These are phyloP conservation scores for Hyppa rectilinea DNA, from an alignment of 2,888 invertebrate species.

Conservation along the genomic window DNA sequence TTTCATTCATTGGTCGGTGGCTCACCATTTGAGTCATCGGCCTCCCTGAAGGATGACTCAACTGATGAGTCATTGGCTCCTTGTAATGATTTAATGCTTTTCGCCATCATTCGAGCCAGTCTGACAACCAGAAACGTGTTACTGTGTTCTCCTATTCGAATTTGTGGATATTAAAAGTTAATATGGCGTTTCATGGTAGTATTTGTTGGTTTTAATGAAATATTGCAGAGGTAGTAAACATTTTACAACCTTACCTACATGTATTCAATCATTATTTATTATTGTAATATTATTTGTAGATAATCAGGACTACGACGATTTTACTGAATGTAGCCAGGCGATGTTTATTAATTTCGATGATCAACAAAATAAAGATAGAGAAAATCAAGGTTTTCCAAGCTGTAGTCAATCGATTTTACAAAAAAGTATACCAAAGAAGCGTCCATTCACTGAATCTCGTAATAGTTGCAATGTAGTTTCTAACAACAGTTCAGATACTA, in stretches of 20 bases:
- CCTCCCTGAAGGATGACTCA: too few species aligned
- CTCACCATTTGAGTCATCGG: too few species aligned
- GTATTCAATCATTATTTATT: slow-evolving; percentile 23
- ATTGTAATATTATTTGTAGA: slow-evolving; percentile 18
- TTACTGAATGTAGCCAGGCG: slow-evolving; percentile 21
- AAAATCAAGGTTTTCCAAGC: slow-evolving; percentile 23
- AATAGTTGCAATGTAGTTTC: slow-evolving; percentile 14
- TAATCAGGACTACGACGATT: slow-evolving; percentile 23
- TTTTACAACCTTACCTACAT: slow-evolving; percentile 22
- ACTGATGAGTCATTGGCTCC: too few species aligned
- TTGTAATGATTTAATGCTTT: too few species aligned
- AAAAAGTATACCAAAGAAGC: slow-evolving; percentile 20
- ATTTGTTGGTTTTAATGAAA: slow-evolving; percentile 22
- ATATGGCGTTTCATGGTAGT: slow-evolving; percentile 24
- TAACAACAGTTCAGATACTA: slow-evolving; percentile 10
- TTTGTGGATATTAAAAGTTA: slow-evolving; percentile 26
- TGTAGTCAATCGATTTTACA: slow-evolving; percentile 19
- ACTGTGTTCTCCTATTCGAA: slow-evolving; percentile 25
- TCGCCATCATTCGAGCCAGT: too few species aligned
- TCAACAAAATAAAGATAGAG: slow-evolving; percentile 20
- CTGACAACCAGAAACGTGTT: neutral
- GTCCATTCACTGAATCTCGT: slow-evolving; percentile 18
- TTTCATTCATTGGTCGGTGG: too few species aligned
- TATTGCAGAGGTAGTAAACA: slow-evolving; percentile 30
- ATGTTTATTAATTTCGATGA: slow-evolving; percentile 23